Evolutionary conservation across 2,888 invertebrate species (phyloP).

Genomic region (Euzophera pinguis): DNA sequence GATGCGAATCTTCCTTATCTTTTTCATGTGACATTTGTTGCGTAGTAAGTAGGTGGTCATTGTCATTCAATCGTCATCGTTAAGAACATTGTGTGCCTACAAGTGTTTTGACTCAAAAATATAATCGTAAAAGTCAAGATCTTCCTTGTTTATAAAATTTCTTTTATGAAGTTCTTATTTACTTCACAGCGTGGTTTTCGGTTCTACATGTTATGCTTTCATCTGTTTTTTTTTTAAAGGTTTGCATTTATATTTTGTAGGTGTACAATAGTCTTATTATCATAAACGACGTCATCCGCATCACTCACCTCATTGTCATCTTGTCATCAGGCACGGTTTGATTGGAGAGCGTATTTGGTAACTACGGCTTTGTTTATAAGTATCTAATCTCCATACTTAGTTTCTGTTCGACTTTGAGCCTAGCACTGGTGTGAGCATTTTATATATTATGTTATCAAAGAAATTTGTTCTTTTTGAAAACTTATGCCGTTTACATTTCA

Average conservation of each 20-base stretch:
- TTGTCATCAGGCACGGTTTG: conserved; percentile 70
- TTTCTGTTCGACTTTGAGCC: not conserved
- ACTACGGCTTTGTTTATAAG: conserved; percentile 23
- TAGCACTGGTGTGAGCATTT: not conserved
- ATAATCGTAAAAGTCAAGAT: too few relatives aligned
- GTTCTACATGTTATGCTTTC: too few relatives aligned
- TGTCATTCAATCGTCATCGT: conserved; percentile 37
- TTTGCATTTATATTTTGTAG: not conserved
- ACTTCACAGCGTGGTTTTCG: too few relatives aligned
- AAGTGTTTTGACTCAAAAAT: not conserved
- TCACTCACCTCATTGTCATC: conserved; percentile 70
- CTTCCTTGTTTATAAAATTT: too few relatives aligned
- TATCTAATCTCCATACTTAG: not conserved
- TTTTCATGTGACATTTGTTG: conserved; percentile 56
- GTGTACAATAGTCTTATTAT: not conserved
- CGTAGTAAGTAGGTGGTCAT: conserved; percentile 52
- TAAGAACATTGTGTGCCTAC: not conserved
- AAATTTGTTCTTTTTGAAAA: too few relatives aligned
- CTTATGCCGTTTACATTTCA: too few relatives aligned
- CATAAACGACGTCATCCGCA: conserved; percentile 62
- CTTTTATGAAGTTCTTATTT: too few relatives aligned
- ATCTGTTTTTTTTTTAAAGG: too few relatives aligned
- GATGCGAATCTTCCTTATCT: conserved; percentile 21
- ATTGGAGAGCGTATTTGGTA: conserved; percentile 63
- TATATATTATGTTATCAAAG: too few relatives aligned